Evolutionary conservation across 2,888 invertebrate species (phyloP), one percentile per base, ranked within the genome.

Genomic region (Onthophagus sagittarius): DNA sequence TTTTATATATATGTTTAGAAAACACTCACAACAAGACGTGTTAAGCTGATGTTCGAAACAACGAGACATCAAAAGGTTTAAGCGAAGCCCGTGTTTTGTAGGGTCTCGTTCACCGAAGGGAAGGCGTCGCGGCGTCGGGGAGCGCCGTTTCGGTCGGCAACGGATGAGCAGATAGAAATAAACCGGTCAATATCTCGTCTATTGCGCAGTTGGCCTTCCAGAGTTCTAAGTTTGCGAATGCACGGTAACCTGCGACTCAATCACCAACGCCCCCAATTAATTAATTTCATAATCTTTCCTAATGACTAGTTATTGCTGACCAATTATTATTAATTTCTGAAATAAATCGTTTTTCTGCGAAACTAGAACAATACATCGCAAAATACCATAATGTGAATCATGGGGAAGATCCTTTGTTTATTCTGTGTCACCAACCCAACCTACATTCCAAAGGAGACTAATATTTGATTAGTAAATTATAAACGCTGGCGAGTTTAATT

Each of bases 161-260:
- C 70, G 75, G 73, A 73, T 73, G 75, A 73, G 70, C 69, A 73
- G 73, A 71, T 73, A 70, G 73, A 75, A 73, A 75, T 72, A 73
- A 75, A 73, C 73, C 73, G 75, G 73, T 75, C 75, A 72, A 75
- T 75, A 75, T 70, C 73, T 71, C 69, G 71, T 72, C 73, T 73
- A 73, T 75, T 75, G 75, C 75, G 75, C 75, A 75, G 75, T 75
- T 75, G 70, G 32, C 32, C 23, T 67, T n/a, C 31, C 67, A 31
- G 23, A 23, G 7, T 23, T 67, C 15, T n/a, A 67, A 67, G 31
- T 67, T 67, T 67, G 15, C 67, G 23, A 67, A 23, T 67, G 23
- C n/a, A 7, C 64, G 15, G 9, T 64, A 64, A 64, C 23, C 9
- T 9, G 64, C 23, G 7, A 9, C 39, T 53, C 39, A 23, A 23